Conservation (phyloP, 1,140 invertebrate species). For the Drosophila repleta region DNA sequence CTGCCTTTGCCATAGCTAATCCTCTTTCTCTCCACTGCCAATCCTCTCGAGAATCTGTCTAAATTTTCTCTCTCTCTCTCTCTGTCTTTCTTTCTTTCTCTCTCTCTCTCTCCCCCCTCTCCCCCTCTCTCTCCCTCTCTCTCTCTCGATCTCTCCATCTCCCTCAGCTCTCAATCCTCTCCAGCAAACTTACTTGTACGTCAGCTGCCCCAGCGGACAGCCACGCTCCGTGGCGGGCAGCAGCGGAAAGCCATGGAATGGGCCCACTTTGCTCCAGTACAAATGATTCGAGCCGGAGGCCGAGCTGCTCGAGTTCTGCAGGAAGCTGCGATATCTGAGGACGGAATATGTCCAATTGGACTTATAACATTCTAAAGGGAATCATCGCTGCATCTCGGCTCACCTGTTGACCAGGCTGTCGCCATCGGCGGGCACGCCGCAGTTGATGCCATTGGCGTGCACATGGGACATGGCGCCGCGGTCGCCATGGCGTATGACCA, state of each 20-base stretch:
- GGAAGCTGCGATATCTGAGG: slow-evolving; percentile 85
- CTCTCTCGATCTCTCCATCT: too few species aligned
- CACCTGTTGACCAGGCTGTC: slow-evolving; percentile 85
- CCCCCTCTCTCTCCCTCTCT: too few species aligned
- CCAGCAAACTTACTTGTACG: slow-evolving; percentile 85
- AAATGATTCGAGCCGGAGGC: slow-evolving; percentile 86
- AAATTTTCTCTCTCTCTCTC: too few species aligned
- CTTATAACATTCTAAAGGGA: slow-evolving; percentile 12
- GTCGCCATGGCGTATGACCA: slow-evolving; percentile 94
- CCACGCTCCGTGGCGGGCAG: slow-evolving; percentile 86
- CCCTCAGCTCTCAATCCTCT: background rate
- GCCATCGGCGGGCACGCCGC: slow-evolving; percentile 86
- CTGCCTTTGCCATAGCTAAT: too few species aligned
- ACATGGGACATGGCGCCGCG: slow-evolving; percentile 91
- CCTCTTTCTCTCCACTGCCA: too few species aligned
- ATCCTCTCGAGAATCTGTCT: too few species aligned
- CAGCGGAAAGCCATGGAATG: slow-evolving; percentile 92
- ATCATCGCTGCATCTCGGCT: slow-evolving; percentile 51
- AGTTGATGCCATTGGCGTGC: slow-evolving; percentile 90
- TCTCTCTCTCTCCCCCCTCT: too few species aligned
- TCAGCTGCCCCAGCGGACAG: slow-evolving; percentile 90
- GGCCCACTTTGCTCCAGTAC: slow-evolving; percentile 89
- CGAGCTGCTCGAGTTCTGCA: slow-evolving; percentile 85
- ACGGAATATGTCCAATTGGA: background rate
- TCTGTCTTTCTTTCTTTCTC: too few species aligned